A percentile compares a stretch with the other conserved stretches of the same genome.
These are phyloP conservation scores for Drosophila paulistorum DNA, from an alignment of 1,140 invertebrate genomes.

Conservation along the genomic window DNA sequence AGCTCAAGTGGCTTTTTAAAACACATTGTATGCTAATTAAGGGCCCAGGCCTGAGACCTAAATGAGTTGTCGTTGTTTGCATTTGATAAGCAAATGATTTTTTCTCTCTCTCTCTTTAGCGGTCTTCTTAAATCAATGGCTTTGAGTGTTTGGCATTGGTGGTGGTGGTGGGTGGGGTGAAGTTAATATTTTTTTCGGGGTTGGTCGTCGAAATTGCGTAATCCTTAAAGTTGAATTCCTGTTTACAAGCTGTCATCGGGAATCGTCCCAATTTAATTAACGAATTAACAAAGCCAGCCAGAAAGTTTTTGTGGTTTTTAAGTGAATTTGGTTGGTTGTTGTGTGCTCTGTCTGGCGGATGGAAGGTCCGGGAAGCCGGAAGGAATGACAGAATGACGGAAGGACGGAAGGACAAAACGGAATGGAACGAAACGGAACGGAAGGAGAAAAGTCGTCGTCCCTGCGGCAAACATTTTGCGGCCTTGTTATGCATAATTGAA, in stretches of 20 bases:
- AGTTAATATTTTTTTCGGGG: background rate
- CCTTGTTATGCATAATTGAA: slow-evolving; percentile 80
- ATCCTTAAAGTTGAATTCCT: slow-evolving; percentile 68
- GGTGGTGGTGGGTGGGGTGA: background rate
- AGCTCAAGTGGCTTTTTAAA: slow-evolving; percentile 80
- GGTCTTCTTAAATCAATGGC: slow-evolving; percentile 66
- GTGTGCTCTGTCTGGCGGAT: too few species aligned
- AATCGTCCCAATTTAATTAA: slow-evolving; percentile 69
- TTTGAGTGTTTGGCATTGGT: background rate
- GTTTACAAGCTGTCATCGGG: slow-evolving; percentile 63
- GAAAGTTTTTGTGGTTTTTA: slow-evolving; percentile 75
- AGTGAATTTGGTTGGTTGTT: slow-evolving; percentile 62
- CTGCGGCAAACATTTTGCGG: slow-evolving; percentile 69
- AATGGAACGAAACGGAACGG: background rate
- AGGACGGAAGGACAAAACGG: background rate
- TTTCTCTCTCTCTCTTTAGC: slow-evolving; percentile 49
- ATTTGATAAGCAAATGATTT: slow-evolving; percentile 74
- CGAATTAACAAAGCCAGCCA: slow-evolving; percentile 80
- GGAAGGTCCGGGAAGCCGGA: too few species aligned
- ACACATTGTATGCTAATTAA: slow-evolving; percentile 81
- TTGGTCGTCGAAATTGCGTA: slow-evolving; percentile 56
- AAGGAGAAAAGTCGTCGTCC: background rate
- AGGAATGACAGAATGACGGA: background rate
- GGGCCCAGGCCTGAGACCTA: slow-evolving; percentile 53
- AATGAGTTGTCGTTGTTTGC: slow-evolving; percentile 77